Evolutionary conservation across 2,888 invertebrate species (phyloP), one percentile per base, ranked within the genome.

Genomic region (Griposia aprilina): DNA sequence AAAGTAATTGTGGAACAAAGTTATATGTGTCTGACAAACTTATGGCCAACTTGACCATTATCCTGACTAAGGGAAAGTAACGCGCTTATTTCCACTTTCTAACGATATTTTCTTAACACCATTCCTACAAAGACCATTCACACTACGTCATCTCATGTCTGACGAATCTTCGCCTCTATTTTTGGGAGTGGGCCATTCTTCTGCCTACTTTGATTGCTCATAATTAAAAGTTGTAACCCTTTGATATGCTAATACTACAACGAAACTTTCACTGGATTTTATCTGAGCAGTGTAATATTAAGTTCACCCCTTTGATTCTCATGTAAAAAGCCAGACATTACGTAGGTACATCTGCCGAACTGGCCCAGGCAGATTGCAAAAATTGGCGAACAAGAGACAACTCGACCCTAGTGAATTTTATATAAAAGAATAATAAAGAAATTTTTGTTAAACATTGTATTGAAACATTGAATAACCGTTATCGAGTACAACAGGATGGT

Each of bases 261-360:
- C 2, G 20, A 68, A 23, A 69, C 20, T 20, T 52, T 45, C 30
- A 15, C 20, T 45, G 3, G 1, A 50, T n/a, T 48, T 55, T 4
- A 23, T n/a, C 36, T 73, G 36, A 57, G n/a, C 23, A n/a, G 8
- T 30, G 13, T 26, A 45, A 52, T 66, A 81, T 45, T 41, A 52
- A 66, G 11, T 74, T 74, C 1, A 65, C 5, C 8, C 6, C 11
- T 52, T 74, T 23, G 0, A 41, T 52, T 52, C 57, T 48, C 17
- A 41, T 36, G 23, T 63, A 15, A 45, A 57, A 74, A 59, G 2
- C 30, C 57, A 81, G 65, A 74, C 81, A 41, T 15, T 10, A 30
- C 3, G 17, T 10, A 10, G 45, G 45, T 45, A 45, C 78, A 79
- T 79, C 75, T 79, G 75, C 75, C 17, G 7, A 74, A 66, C 81